phyloP scores from a whole-genome alignment of 2,797 vertebrate genomes.

The Anguilla obscura region DNA sequence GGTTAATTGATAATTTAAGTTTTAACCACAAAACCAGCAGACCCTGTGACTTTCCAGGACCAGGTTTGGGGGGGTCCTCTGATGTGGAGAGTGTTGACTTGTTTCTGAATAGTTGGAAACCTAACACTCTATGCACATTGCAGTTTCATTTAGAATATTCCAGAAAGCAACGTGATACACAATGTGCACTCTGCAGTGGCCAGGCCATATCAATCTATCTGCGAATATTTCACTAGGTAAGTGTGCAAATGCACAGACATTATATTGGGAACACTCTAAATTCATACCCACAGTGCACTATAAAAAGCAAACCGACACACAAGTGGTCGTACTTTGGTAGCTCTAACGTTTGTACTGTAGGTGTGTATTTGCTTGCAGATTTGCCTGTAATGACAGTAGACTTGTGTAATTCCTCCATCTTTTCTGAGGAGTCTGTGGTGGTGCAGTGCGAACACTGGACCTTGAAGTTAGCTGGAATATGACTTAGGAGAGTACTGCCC shows the following conservation, averaged over 20 bases:
- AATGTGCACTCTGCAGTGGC: background rate
- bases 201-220: background rate
- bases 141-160: too few species aligned
- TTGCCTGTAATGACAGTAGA: background rate
- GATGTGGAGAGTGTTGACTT: too few species aligned
- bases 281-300: background rate
- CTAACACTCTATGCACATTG: too few species aligned
- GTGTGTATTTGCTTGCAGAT: background rate
- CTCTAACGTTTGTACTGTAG: background rate
- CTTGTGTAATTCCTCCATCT: background rate
- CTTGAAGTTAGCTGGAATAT: background rate
- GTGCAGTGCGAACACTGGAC: background rate
- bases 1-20: too few species aligned
- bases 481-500: background rate
- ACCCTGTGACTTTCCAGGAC: too few species aligned
- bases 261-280: background rate
- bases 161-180: too few species aligned
- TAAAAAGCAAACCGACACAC: background rate
- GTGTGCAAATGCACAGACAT: background rate
- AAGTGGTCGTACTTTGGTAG: background rate
- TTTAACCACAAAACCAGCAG: too few species aligned
- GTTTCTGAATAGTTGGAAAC: too few species aligned
- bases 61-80: too few species aligned
- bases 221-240: background rate
- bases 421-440: background rate